A percentile compares a stretch with the other conserved stretches of the same genome.
Conservation (phyloP, 2,113 vertebrate species). For the Phylloscopus whistleri region DNA sequence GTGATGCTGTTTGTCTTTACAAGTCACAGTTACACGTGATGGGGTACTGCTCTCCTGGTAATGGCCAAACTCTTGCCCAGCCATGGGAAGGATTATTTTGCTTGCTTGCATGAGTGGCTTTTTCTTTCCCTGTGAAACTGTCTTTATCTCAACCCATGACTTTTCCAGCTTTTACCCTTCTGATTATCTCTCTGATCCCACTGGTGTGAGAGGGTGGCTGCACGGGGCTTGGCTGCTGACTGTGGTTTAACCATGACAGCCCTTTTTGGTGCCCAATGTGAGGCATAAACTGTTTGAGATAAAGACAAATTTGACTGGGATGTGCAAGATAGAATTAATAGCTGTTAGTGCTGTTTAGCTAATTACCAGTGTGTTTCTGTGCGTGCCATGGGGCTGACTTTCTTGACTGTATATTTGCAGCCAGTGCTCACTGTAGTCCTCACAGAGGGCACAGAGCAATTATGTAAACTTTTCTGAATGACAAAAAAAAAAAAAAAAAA, state of each 20-base stretch:
- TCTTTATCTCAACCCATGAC: neutral
- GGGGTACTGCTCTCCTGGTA: no score
- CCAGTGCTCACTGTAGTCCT: neutral
- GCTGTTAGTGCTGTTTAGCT: neutral
- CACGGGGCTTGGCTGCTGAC: neutral
- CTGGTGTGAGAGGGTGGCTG: neutral
- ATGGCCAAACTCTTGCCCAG: no score
- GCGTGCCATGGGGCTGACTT: neutral
- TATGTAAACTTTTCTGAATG: neutral
- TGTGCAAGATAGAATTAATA: neutral
- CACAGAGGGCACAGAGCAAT: neutral
- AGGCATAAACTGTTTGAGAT: neutral
- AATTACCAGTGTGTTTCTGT: neutral
- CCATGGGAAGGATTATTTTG: neutral
- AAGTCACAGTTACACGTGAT: neutral
- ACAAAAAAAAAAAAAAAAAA: neutral
- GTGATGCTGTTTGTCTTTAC: neutral
- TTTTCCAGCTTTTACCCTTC: neutral
- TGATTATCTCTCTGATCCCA: rapidly evolving
- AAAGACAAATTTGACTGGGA: neutral
- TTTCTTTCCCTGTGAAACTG: neutral
- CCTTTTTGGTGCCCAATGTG: neutral
- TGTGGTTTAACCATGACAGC: neutral
- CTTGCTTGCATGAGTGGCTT: neutral
- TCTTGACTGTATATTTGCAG: neutral